phyloP scores from a whole-genome alignment of 2,113 vertebrate genomes.

The Ciconia stormi region DNA sequence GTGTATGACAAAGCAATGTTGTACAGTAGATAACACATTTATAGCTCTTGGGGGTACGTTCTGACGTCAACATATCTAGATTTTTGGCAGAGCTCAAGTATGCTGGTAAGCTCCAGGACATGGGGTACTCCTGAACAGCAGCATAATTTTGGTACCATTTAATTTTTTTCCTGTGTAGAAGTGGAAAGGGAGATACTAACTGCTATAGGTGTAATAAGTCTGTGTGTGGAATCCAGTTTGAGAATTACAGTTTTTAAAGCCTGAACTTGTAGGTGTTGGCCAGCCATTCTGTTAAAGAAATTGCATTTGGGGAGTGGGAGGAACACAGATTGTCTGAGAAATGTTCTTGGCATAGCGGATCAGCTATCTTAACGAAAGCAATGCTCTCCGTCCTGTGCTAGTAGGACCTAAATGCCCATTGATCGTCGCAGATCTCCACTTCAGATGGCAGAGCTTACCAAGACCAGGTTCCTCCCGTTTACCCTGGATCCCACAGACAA shows the following conservation, averaged over 20 bases:
- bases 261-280: not conserved
- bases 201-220: not conserved
- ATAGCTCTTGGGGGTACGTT: not conserved
- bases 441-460: not conserved
- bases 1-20: not conserved
- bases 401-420: not conserved
- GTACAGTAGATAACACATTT: accelerated
- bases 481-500: not conserved
- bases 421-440: not conserved
- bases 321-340: not conserved
- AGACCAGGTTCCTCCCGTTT: not conserved
- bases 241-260: not conserved
- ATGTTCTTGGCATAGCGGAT: not conserved
- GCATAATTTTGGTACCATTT: not conserved
- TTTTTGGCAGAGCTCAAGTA: not conserved
- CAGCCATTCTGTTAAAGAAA: not conserved
- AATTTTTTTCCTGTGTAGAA: not conserved
- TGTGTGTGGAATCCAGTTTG: not conserved
- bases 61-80: not conserved
- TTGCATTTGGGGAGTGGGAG: not conserved
- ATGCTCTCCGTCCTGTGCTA: not conserved
- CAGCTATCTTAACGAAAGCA: accelerated
- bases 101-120: not conserved
- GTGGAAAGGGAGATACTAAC: not conserved
- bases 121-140: accelerated